phyloP scores from a whole-genome alignment of 2,888 invertebrate species.

The Drosophila lacicola region DNA sequence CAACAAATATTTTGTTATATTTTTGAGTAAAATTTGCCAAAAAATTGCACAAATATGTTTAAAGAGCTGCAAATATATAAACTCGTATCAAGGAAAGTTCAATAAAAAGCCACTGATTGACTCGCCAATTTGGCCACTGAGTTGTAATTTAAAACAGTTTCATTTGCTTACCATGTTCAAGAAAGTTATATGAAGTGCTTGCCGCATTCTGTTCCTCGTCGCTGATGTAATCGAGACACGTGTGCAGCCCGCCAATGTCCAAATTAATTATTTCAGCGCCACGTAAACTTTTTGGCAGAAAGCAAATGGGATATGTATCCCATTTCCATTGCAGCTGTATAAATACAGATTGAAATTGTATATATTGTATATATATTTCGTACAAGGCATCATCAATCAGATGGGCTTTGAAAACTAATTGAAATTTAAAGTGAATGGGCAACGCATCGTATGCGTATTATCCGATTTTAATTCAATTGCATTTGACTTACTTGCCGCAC shows the following conservation, averaged over 20 bases:
- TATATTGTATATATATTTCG: not conserved
- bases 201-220: slow-evolving; percentile 86
- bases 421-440: slow-evolving; percentile 21
- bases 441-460: slow-evolving; percentile 13
- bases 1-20: too few species aligned
- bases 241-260: slow-evolving; percentile 83
- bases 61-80: too few species aligned
- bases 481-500: slow-evolving; percentile 83
- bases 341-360: not conserved
- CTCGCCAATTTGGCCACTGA: not conserved
- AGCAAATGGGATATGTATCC: slow-evolving; percentile 85
- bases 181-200: slow-evolving; percentile 86
- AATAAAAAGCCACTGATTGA: not conserved
- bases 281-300: slow-evolving; percentile 84
- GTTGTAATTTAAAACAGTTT: not conserved
- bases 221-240: slow-evolving; percentile 85
- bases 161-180: slow-evolving; percentile 86
- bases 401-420: slow-evolving; percentile 47
- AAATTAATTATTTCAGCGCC: slow-evolving; percentile 85
- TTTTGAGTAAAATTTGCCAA: too few species aligned
- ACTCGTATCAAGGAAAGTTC: too few species aligned
- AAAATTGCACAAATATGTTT: too few species aligned
- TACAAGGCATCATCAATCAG: slow-evolving; percentile 45
- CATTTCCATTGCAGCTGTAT: slow-evolving; percentile 84
- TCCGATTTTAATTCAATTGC: slow-evolving; percentile 1